Conservation (phyloP, 1,140 invertebrate genomes). For the Drosophila cardini region DNA sequence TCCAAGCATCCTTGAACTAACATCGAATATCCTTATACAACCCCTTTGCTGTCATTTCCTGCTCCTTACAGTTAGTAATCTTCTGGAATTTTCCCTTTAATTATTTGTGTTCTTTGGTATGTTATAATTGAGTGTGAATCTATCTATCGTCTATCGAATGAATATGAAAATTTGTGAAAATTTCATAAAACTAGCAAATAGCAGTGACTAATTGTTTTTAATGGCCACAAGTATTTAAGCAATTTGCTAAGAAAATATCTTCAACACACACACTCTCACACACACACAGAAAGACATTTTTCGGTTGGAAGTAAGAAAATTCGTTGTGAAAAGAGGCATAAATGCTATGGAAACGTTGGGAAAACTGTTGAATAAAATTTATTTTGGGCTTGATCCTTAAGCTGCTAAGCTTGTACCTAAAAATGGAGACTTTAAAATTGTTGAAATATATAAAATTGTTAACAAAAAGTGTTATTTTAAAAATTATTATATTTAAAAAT, state of each 20-base stretch:
- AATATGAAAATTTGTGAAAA: constrained; percentile 82
- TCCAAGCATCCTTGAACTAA: background rate
- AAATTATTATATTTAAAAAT: too few species aligned
- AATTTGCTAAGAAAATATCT: constrained; percentile 51
- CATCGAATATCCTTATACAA: constrained; percentile 11
- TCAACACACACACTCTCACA: background rate
- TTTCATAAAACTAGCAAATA: constrained; percentile 70
- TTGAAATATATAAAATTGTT: too few species aligned
- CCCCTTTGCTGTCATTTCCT: background rate
- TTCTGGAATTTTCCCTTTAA: constrained; percentile 72
- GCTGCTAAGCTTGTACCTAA: too few species aligned
- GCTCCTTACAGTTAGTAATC: constrained; percentile 46
- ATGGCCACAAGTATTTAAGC: constrained; percentile 63
- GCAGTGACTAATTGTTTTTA: constrained; percentile 68
- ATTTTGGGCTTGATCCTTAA: too few species aligned
- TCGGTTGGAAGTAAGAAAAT: background rate
- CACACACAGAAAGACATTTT: constrained; percentile 11
- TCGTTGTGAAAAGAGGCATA: too few species aligned
- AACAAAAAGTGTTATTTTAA: too few species aligned
- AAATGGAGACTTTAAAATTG: too few species aligned
- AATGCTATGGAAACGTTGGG: too few species aligned
- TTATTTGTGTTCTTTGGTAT: constrained; percentile 78
- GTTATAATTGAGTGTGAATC: constrained; percentile 81
- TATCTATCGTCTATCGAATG: constrained; percentile 72
- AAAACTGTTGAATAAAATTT: too few species aligned